Percentiles rank a stretch among this genome's conserved stretches.
phyloP scores from a whole-genome alignment of 1,140 invertebrate species.

The Neuroterus valhalla region DNA sequence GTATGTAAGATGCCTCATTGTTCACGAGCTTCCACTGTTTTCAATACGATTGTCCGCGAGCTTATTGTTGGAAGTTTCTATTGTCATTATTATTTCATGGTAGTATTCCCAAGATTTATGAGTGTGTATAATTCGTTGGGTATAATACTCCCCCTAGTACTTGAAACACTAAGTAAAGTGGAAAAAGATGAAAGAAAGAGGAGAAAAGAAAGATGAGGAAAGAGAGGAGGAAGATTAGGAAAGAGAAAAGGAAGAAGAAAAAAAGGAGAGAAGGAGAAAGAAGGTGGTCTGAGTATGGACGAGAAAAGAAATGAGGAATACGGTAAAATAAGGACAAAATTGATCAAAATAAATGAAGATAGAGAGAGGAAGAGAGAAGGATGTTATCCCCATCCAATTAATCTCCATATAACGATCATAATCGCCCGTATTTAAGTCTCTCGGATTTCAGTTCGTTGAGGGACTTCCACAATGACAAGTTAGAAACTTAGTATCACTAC shows the following conservation, averaged over 20 bases:
- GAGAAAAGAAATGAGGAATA: background rate
- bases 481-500: slow-evolving; percentile 30
- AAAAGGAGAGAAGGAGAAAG: no score
- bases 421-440: slow-evolving; percentile 4
- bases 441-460: slow-evolving; percentile 20
- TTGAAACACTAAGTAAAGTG: no score
- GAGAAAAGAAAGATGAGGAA: no score
- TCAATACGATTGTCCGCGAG: slow-evolving; percentile 66
- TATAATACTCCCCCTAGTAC: no score
- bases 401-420: background rate
- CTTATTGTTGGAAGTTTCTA: slow-evolving; percentile 69
- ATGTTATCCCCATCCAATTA: background rate
- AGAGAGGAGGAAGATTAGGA: no score
- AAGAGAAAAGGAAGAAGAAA: no score
- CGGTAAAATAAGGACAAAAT: background rate
- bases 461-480: slow-evolving; percentile 17
- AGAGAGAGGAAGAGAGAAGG: background rate
- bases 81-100: slow-evolving; percentile 68
- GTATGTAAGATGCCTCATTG: slow-evolving; percentile 59
- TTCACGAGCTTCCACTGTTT: slow-evolving; percentile 58
- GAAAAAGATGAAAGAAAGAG: no score
- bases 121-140: slow-evolving; percentile 46
- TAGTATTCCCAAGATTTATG: slow-evolving; percentile 64
- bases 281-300: no score
- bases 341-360: background rate